Evolutionary conservation across 2,113 vertebrate species (phyloP).

Genomic region (Tylochromis polylepis): DNA sequence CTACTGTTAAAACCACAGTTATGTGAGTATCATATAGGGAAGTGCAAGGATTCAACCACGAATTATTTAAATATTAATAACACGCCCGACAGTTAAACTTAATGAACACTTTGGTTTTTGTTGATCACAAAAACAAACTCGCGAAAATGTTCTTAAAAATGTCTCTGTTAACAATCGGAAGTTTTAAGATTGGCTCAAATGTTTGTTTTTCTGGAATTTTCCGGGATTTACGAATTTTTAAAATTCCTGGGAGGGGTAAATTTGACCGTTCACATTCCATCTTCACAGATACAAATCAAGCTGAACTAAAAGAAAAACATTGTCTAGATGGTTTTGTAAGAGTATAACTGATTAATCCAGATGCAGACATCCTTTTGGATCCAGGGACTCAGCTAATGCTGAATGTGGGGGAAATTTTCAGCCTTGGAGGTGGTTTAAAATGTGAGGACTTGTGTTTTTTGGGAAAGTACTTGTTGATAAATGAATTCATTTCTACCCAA

Average conservation of each 20-base stretch:
- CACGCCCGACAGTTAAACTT: background rate
- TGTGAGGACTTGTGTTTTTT: background rate
- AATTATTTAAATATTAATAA: background rate
- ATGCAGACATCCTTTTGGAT: background rate
- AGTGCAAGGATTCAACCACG: background rate
- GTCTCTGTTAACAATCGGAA: background rate
- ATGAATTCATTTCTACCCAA: no score
- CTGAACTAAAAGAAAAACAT: background rate
- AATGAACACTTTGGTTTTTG: background rate
- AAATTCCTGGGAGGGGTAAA: background rate
- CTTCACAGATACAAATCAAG: background rate
- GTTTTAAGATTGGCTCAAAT: background rate
- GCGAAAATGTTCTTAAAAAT: background rate
- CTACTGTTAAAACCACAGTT: background rate
- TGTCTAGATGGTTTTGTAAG: background rate
- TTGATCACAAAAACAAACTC: background rate
- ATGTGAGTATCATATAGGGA: fast-evolving
- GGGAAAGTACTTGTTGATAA: no score
- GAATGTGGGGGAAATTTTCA: background rate
- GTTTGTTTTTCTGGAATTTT: no score
- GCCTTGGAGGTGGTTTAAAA: background rate
- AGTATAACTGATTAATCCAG: background rate
- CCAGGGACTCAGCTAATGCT: background rate
- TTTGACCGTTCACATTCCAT: fast-evolving
- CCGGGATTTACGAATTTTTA: background rate